A percentile compares a stretch with the other conserved stretches of the same genome.
Conservation (phyloP, 92 coral and sea anemone species). For the Palythoa heliodiscus region DNA sequence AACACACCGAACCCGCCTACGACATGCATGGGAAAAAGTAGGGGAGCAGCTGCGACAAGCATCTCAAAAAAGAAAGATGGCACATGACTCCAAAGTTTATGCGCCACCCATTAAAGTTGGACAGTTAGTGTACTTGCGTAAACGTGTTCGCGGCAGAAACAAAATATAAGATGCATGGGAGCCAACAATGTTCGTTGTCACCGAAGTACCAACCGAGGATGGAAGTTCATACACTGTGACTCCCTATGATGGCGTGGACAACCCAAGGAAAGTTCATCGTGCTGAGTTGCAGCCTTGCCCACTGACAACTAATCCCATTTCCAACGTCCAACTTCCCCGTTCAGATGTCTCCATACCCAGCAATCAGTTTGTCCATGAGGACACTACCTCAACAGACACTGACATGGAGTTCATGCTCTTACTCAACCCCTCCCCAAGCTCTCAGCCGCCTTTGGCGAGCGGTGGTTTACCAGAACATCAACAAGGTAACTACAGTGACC, state of each 20-base stretch:
- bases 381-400: constrained; percentile 44
- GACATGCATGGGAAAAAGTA: constrained; percentile 30
- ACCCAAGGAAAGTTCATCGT: constrained; percentile 48
- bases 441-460: constrained; percentile 9
- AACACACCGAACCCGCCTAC: constrained; percentile 48
- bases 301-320: constrained; percentile 16
- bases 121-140: constrained; percentile 53
- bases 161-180: constrained; percentile 42
- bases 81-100: constrained; percentile 39
- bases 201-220: constrained; percentile 56
- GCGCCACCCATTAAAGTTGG: constrained; percentile 34
- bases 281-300: constrained; percentile 58
- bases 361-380: constrained; percentile 33
- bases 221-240: constrained; percentile 60
- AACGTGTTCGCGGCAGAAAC: constrained; percentile 56
- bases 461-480: constrained; percentile 14
- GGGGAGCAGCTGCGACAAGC: constrained; percentile 55
- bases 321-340: constrained; percentile 14
- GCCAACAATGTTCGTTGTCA: constrained; percentile 61
- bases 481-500: constrained; percentile 16
- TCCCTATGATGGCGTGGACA: constrained; percentile 48
- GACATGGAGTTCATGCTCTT: constrained; percentile 44
- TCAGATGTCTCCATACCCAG: constrained; percentile 9
- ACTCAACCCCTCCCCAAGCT: constrained; percentile 37
- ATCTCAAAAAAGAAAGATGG: constrained; percentile 46